Conservation (phyloP, 2,113 vertebrate genomes). For the Ammodytes dubius region DNA sequence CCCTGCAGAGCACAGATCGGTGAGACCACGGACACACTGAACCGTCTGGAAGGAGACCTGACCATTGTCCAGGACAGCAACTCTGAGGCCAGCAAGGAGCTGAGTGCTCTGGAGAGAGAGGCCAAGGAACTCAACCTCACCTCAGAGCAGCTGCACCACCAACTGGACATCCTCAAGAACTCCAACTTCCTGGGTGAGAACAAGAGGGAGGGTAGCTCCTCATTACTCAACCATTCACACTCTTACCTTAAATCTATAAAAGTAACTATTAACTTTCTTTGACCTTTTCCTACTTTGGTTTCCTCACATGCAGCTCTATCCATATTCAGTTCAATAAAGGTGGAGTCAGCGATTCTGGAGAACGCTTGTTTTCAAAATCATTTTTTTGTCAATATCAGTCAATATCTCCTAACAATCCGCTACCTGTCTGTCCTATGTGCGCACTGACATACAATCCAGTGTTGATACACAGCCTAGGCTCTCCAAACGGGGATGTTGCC, state of each 20-base stretch:
- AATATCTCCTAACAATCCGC: too few relatives aligned
- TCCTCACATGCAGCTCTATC: neutral
- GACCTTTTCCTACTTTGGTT: neutral
- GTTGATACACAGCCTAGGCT: too few relatives aligned
- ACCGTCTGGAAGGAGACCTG: slow-evolving; percentile 90
- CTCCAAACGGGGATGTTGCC: too few relatives aligned
- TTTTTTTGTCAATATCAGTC: too few relatives aligned
- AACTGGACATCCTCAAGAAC: slow-evolving; percentile 93
- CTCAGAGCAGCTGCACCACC: slow-evolving; percentile 87
- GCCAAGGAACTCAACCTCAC: slow-evolving; percentile 91
- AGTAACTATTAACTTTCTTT: neutral
- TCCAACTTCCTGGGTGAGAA: slow-evolving; percentile 94
- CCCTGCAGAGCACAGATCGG: slow-evolving; percentile 86
- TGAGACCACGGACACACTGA: slow-evolving; percentile 91
- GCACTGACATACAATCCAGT: too few relatives aligned
- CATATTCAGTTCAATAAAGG: too few relatives aligned
- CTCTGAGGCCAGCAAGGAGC: slow-evolving; percentile 91
- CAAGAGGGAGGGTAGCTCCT: too few relatives aligned
- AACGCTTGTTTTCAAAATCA: too few relatives aligned
- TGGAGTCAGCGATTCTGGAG: too few relatives aligned
- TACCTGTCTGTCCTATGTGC: too few relatives aligned
- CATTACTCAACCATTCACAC: neutral
- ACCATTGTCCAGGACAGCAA: slow-evolving; percentile 92
- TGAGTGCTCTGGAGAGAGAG: slow-evolving; percentile 89
- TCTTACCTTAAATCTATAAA: neutral